These are phyloP conservation scores for Acromyrmex heyeri DNA, from an alignment of 1,140 invertebrate genomes.

Conservation along the genomic window DNA sequence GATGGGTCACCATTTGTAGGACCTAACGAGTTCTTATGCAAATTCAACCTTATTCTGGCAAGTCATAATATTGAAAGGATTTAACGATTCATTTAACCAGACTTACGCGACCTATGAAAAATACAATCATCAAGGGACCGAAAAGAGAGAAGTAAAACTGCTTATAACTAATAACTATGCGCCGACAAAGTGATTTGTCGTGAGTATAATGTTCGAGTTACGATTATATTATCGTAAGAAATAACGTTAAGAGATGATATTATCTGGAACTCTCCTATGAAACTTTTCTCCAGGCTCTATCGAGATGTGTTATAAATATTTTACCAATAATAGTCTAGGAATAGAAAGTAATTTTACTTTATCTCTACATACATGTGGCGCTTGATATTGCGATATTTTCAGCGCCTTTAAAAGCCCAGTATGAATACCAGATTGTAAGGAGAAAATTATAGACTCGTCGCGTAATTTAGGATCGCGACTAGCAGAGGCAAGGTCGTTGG, in stretches of 20 bases:
- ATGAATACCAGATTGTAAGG: conserved; percentile 7
- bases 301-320: conserved; percentile 20
- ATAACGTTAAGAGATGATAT: not conserved
- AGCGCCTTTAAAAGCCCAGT: not conserved
- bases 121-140: conserved; percentile 2
- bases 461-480: conserved; percentile 22
- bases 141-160: not conserved
- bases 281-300: not conserved
- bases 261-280: not conserved
- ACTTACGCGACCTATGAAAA: conserved; percentile 47
- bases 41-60: conserved; percentile 71
- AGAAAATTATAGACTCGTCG: conserved; percentile 46
- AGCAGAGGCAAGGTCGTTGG: conserved; percentile 19
- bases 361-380: not conserved
- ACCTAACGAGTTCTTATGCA: conserved; percentile 76
- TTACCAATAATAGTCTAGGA: not conserved
- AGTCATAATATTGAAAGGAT: conserved; percentile 79
- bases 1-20: conserved; percentile 71
- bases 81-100: conserved; percentile 78
- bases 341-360: conserved; percentile 1
- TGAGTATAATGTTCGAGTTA: conserved; percentile 16
- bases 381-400: conserved; percentile 16
- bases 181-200: conserved; percentile 23
- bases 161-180: not conserved
- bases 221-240: not conserved